Conservation (phyloP, 2,797 vertebrate species). For the Bovichtus diacanthus region DNA sequence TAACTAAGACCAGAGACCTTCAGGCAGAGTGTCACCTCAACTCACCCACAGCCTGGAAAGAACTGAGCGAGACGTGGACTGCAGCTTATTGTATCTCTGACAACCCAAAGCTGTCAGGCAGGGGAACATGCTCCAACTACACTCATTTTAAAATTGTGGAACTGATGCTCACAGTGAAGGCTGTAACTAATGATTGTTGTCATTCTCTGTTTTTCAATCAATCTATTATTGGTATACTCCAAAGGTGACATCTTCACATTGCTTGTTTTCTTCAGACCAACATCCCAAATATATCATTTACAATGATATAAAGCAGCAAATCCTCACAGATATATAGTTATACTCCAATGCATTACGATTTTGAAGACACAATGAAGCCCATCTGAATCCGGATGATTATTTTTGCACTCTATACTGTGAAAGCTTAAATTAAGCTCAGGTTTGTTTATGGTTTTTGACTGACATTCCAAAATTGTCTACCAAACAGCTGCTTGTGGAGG, state of each 20-base stretch:
- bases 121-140: background rate
- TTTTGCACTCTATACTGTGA: background rate
- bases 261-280: too few relatives aligned
- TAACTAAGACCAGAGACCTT: slow-evolving; percentile 35
- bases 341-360: background rate
- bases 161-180: background rate
- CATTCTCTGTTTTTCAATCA: background rate
- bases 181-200: background rate
- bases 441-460: background rate
- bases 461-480: background rate
- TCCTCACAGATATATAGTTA: background rate
- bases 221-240: background rate
- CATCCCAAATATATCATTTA: background rate
- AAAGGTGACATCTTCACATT: too few relatives aligned
- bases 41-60: slow-evolving; percentile 5
- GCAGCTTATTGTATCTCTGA: background rate
- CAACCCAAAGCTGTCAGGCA: background rate
- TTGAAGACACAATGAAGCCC: background rate
- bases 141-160: background rate
- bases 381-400: background rate
- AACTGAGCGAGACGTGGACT: background rate
- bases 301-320: background rate
- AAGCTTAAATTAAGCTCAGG: background rate
- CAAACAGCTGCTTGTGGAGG: background rate
- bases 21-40: slow-evolving; percentile 27